A percentile compares a stretch with the other conserved stretches of the same genome.
Evolutionary conservation across 2,113 vertebrate genomes (phyloP).

Genomic region (Agelaius phoeniceus): DNA sequence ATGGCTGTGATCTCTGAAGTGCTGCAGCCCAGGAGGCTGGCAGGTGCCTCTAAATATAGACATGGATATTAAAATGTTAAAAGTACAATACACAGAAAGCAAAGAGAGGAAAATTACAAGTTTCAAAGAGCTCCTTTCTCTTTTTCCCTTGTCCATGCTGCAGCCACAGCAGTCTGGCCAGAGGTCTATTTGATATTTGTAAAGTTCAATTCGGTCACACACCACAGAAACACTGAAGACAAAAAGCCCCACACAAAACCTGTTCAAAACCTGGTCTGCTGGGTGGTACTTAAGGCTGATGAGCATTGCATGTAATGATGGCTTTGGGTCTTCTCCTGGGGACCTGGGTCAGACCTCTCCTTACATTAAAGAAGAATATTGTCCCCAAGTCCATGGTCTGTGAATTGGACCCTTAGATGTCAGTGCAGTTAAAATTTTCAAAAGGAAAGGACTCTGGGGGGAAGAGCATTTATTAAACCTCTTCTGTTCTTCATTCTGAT

Average conservation of each 20-base stretch:
- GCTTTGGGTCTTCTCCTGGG: background rate
- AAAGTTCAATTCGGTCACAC: background rate
- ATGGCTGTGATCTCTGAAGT: background rate
- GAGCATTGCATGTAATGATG: background rate
- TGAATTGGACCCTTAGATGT: slow-evolving; percentile 29
- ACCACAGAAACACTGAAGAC: background rate
- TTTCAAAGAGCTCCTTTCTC: background rate
- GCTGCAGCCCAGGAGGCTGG: background rate
- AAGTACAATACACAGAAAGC: background rate
- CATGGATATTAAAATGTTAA: background rate
- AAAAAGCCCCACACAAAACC: background rate
- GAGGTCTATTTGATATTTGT: background rate
- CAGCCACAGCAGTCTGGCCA: background rate
- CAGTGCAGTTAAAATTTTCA: slow-evolving; percentile 3
- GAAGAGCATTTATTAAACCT: slow-evolving; percentile 37
- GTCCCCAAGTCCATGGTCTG: background rate
- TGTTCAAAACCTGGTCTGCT: background rate
- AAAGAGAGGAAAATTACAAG: background rate
- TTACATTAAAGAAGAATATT: background rate
- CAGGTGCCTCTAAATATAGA: slow-evolving; percentile 27
- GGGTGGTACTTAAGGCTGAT: background rate
- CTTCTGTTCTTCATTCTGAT: background rate
- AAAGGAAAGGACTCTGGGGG: slow-evolving; percentile 1
- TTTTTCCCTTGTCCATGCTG: background rate
- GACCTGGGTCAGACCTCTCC: background rate